Base-by-base conservation (phyloP, 2,888 invertebrate genomes). In the Darwinula stevensoni region DNA sequence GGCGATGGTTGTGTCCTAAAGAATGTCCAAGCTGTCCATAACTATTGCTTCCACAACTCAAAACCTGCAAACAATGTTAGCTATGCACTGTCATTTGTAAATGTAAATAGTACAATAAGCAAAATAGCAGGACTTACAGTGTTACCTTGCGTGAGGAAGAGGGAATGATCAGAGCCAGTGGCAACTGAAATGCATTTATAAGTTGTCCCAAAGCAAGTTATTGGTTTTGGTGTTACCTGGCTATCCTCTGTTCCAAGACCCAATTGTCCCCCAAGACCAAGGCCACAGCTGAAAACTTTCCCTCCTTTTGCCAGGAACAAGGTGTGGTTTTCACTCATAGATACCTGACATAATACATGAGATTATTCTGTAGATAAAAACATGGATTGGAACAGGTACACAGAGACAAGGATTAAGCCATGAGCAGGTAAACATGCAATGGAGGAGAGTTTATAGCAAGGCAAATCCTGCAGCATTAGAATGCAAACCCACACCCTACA, bases 321-420 rank as follows among this genome's bases (percentile, higher is more conserved):
- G 39, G 67, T 65, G 51, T 76, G 76, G 51, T 69, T 75, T 48
- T 70, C 70, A 41, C 65, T 63, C 39, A 74, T 57, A 38, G 59
- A 61, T 11, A 71, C 62, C 41, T 38, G n/a, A n/a, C n/a, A n/a
- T n/a, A n/a, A n/a, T n/a, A n/a, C n/a, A n/a, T n/a, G n/a, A n/a
- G n/a, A n/a, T n/a, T n/a, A n/a, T n/a, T n/a, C n/a, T n/a, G n/a
- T n/a, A n/a, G n/a, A n/a, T n/a, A n/a, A n/a, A n/a, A n/a, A n/a
- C n/a, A n/a, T n/a, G n/a, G n/a, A n/a, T n/a, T n/a, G n/a, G n/a
- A n/a, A n/a, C n/a, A n/a, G n/a, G n/a, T n/a, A n/a, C n/a, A n/a
- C n/a, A n/a, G n/a, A n/a, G n/a, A n/a, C n/a, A n/a, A n/a, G n/a
- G n/a, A n/a, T n/a, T n/a, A n/a, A n/a, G n/a, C n/a, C n/a, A n/a